Evolutionary conservation across 92 coral and sea anemone species (phyloP).

Genomic region (Palythoa caribaeorum): DNA sequence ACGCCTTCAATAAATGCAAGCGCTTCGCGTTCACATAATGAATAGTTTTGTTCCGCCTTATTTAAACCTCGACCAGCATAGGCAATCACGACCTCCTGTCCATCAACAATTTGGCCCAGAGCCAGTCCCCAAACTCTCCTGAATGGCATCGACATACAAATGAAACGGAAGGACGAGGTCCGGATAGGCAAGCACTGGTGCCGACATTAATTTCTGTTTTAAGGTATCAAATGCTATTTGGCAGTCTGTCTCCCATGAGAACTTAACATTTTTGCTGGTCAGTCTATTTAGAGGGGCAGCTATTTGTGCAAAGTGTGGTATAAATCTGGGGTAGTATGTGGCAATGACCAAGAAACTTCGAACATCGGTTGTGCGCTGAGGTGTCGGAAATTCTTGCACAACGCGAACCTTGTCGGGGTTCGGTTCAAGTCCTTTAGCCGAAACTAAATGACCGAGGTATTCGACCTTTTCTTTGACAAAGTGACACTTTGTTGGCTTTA

Average conservation of each 20-base stretch:
- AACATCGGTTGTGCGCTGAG: slow-evolving; percentile 50
- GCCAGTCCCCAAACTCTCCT: slow-evolving; percentile 43
- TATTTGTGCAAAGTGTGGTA: slow-evolving; percentile 58
- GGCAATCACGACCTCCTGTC: slow-evolving; percentile 55
- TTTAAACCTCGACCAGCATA: slow-evolving; percentile 51
- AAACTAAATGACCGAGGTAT: slow-evolving; percentile 34
- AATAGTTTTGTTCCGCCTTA: slow-evolving; percentile 42
- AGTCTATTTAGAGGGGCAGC: slow-evolving; percentile 37
- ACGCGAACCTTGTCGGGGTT: slow-evolving; percentile 59
- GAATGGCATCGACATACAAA: slow-evolving; percentile 44
- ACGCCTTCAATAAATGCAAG: slow-evolving; percentile 51
- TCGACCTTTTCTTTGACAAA: not conserved
- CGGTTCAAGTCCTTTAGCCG: slow-evolving; percentile 50
- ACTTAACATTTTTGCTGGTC: slow-evolving; percentile 31
- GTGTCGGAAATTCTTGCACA: slow-evolving; percentile 60
- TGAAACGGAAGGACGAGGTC: slow-evolving; percentile 31
- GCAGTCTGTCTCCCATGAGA: slow-evolving; percentile 33
- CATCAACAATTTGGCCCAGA: slow-evolving; percentile 42
- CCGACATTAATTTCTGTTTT: slow-evolving; percentile 18
- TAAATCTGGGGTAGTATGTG: slow-evolving; percentile 68
- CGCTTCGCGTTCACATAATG: not conserved
- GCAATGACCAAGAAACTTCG: slow-evolving; percentile 68
- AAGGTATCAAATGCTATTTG: slow-evolving; percentile 30
- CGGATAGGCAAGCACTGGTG: slow-evolving; percentile 50
- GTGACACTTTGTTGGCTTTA: not conserved